Conservation (phyloP, 2,797 vertebrate species). For the Sebastes oblongus region DNA sequence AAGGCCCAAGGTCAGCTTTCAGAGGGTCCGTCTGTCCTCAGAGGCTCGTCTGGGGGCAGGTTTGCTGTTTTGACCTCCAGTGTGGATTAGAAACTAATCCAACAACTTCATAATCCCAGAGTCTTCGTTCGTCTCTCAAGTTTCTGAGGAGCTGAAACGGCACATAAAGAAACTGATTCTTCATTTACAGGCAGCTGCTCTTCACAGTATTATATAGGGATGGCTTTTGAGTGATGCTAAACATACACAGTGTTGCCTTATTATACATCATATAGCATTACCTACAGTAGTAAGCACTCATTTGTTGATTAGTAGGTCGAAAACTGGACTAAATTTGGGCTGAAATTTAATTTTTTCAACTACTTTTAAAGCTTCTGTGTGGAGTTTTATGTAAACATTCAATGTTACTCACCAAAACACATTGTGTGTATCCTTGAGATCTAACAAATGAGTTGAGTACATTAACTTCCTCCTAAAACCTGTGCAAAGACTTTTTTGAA, state of each 20-base stretch:
- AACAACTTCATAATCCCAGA: neutral
- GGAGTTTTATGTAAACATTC: neutral
- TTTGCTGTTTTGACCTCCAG: slow-evolving; percentile 1
- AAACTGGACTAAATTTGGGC: neutral
- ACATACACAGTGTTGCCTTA: slow-evolving; percentile 38
- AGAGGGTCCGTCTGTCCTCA: neutral
- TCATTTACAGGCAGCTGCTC: slow-evolving; percentile 52
- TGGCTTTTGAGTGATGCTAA: slow-evolving; percentile 37
- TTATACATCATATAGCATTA: neutral
- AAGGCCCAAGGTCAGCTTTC: slow-evolving; percentile 12
- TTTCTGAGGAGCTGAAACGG: slow-evolving; percentile 4
- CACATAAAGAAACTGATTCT: slow-evolving; percentile 6
- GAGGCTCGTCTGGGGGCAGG: neutral
- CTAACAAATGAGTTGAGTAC: neutral
- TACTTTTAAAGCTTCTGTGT: neutral
- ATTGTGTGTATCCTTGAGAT: neutral
- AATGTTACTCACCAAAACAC: neutral
- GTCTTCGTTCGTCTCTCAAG: neutral
- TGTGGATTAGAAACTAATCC: neutral
- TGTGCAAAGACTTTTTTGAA: neutral
- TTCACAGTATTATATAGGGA: slow-evolving; percentile 34
- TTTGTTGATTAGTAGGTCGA: slow-evolving; percentile 24
- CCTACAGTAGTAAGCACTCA: neutral
- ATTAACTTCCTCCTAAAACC: neutral
- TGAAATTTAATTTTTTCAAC: neutral